Conservation (phyloP, 2,113 vertebrate genomes). For the Vireo altiloquus region DNA sequence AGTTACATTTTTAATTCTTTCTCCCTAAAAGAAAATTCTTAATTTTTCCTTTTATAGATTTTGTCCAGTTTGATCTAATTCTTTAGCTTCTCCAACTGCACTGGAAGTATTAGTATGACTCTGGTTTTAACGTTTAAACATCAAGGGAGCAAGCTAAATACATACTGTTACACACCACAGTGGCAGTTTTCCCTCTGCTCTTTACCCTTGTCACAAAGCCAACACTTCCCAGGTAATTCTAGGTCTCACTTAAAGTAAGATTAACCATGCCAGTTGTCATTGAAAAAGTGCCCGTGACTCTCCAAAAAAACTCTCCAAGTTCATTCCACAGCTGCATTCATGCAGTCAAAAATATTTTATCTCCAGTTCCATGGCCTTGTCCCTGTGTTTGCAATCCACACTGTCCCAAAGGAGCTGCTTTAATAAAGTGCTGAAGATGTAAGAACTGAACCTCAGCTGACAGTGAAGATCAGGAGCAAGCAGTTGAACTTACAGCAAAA, state of each 20-base stretch:
- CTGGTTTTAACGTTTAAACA: background rate
- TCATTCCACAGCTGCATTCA: background rate
- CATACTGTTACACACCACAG: background rate
- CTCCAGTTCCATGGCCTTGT: background rate
- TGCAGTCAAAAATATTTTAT: conserved; percentile 36
- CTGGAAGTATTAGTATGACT: background rate
- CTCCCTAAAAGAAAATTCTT: background rate
- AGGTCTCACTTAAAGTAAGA: background rate
- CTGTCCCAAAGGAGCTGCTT: conserved; percentile 7
- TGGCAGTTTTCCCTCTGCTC: background rate
- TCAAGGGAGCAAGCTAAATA: background rate
- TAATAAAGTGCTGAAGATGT: conserved; percentile 31
- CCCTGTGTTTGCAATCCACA: background rate
- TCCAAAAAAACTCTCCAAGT: conserved; percentile 6
- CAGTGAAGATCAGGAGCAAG: background rate
- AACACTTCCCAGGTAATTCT: background rate
- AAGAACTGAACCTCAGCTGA: conserved; percentile 21
- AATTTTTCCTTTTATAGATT: background rate
- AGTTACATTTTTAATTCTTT: background rate
- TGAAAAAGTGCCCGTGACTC: background rate
- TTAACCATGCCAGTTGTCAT: background rate
- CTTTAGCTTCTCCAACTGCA: background rate
- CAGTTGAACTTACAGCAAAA: background rate
- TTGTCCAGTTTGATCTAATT: background rate
- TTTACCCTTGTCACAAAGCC: background rate